These are phyloP conservation scores for Drosophila tropicalis DNA, from an alignment of 1,140 invertebrate species.

Conservation along the genomic window DNA sequence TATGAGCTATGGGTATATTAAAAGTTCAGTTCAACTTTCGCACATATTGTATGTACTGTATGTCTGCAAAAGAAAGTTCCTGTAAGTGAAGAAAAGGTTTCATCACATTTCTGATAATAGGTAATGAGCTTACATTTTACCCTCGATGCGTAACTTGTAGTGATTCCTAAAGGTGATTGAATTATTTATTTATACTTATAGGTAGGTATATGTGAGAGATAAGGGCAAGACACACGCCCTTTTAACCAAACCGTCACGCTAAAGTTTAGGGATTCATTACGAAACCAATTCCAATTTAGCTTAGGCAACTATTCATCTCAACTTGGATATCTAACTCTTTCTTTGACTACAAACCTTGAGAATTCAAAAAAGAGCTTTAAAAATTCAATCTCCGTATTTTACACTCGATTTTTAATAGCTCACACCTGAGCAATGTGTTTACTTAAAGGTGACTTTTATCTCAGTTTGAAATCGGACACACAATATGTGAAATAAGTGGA, in stretches of 20 bases:
- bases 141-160: constrained; percentile 1
- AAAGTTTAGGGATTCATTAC: neutral
- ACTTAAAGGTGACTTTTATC: no score
- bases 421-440: no score
- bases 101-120: constrained; percentile 11
- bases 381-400: no score
- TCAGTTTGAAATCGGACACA: no score
- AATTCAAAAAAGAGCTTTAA: no score
- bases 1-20: constrained; percentile 7
- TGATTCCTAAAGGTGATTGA: constrained; percentile 4
- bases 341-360: no score
- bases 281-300: neutral
- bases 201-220: neutral
- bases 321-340: no score
- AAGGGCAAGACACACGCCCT: neutral
- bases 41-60: neutral
- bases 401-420: no score
- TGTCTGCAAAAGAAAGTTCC: neutral
- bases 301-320: no score
- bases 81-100: neutral
- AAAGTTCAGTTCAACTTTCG: neutral
- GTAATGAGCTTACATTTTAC: constrained; percentile 11
- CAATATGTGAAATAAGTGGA: no score
- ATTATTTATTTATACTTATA: neutral
- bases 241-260: neutral